Percentiles rank a stretch among this genome's conserved stretches.
Conservation (phyloP, 2,113 vertebrate genomes). For the Mormyrus iriodes region DNA sequence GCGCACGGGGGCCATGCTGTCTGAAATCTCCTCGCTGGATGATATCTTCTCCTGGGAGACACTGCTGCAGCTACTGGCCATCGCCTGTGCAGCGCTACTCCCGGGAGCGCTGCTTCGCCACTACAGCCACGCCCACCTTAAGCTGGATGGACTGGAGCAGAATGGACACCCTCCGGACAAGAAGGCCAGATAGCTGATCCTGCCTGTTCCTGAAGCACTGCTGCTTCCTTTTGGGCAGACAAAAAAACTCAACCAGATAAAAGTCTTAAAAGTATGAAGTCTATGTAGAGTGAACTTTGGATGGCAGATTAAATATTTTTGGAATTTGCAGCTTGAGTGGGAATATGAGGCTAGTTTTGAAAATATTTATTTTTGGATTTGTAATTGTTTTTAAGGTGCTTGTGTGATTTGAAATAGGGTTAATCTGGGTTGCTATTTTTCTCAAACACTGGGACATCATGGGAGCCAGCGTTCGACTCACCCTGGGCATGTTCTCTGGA, state of each 20-base stretch:
- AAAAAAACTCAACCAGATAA: background rate
- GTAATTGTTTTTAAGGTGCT: background rate
- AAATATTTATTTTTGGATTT: background rate
- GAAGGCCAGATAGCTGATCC: conserved; percentile 58
- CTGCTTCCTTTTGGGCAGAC: background rate
- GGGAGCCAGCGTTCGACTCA: background rate
- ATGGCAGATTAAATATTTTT: background rate
- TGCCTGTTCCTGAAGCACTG: background rate
- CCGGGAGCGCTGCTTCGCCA: conserved; percentile 83
- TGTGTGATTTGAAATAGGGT: background rate
- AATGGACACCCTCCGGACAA: conserved; percentile 38
- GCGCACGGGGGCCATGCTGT: conserved; percentile 86
- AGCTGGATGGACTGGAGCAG: conserved; percentile 54
- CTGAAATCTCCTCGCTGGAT: conserved; percentile 81
- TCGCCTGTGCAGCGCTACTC: conserved; percentile 77
- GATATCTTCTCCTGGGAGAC: conserved; percentile 90
- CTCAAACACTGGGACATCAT: background rate
- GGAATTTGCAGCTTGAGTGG: background rate
- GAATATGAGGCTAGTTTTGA: background rate
- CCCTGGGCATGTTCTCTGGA: background rate
- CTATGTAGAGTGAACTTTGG: background rate
- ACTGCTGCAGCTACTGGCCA: conserved; percentile 76
- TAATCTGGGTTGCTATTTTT: background rate
- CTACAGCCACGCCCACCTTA: conserved; percentile 66
- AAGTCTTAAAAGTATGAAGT: background rate